These are phyloP conservation scores for Lynx canadensis DNA, from an alignment of 2,113 vertebrate species.

Conservation along the genomic window DNA sequence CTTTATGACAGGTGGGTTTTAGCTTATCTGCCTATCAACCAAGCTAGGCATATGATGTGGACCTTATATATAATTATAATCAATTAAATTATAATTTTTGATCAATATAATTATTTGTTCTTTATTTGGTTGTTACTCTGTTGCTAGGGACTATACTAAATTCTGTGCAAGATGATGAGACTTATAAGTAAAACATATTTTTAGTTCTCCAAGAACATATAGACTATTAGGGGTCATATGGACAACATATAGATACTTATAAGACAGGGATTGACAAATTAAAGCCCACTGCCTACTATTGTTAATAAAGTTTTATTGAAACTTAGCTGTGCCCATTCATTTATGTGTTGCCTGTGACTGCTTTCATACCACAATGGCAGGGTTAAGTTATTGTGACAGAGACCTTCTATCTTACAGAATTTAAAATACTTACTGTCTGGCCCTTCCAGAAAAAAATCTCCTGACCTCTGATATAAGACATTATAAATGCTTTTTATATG, in stretches of 20 bases:
- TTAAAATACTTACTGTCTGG: neutral
- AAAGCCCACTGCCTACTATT: neutral
- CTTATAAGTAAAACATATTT: slow-evolving; percentile 1
- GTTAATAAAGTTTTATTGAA: neutral
- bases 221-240: neutral
- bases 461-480: neutral
- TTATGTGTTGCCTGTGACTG: neutral
- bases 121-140: neutral
- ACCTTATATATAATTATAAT: neutral
- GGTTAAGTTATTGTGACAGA: neutral
- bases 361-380: neutral
- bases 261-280: neutral
- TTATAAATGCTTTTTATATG: neutral
- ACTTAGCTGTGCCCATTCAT: neutral
- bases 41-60: neutral
- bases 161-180: neutral
- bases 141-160: neutral
- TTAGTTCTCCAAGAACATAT: neutral
- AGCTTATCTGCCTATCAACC: neutral
- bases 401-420: neutral
- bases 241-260: neutral
- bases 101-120: neutral
- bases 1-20: neutral
- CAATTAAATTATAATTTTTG: neutral
- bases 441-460: neutral